Evolutionary conservation across 2,113 vertebrate species (phyloP), one percentile per base, ranked within the genome.

Genomic region (Salvelinus fontinalis): DNA sequence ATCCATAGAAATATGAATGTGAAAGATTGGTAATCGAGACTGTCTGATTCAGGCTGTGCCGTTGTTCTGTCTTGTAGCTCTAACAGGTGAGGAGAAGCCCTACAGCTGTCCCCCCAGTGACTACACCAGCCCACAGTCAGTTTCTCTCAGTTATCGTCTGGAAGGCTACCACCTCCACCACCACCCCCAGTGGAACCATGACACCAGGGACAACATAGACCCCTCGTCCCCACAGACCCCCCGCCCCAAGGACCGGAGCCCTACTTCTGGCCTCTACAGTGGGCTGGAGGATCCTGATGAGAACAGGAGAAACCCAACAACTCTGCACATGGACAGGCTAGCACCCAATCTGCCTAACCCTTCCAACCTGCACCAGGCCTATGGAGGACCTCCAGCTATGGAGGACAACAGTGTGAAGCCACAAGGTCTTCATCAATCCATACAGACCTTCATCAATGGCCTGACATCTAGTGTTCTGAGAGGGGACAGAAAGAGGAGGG

Each of bases 91-190:
- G 78, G 96, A 98, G 78, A 97, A 96, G 67, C 94, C 96, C 83
- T 98, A 98, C 92, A 97, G 96, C 86, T 97, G 96, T 82, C 95
- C 95, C 81, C 95, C 97, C 78, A 94, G 95, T 67, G 96, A 97
- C 87, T 97, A 96, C 11, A 91, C 94, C 4, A 90, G 95, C 1
- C 95, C 95, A 68, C 96, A 96, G 90, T 94, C 95, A 39, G 95
- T 95, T 0, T 95, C 96, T 71, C 86, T 97, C 11, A 95, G 96
- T 83, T 98, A 98, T 85, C 96, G 96, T 87, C 75, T 98, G 85
- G 96, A 98, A 7, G 92, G 95, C 24, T 97, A 97, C 82, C 95
- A 95, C 78, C 96, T 97, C 74, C 87, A 96, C 82, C 95, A 95
- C 79, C 96, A 97, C 74, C 86, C 95, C 70, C 94, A 95, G 82